Conservation (phyloP, 2,797 vertebrate genomes). For the Malurus splendens region DNA sequence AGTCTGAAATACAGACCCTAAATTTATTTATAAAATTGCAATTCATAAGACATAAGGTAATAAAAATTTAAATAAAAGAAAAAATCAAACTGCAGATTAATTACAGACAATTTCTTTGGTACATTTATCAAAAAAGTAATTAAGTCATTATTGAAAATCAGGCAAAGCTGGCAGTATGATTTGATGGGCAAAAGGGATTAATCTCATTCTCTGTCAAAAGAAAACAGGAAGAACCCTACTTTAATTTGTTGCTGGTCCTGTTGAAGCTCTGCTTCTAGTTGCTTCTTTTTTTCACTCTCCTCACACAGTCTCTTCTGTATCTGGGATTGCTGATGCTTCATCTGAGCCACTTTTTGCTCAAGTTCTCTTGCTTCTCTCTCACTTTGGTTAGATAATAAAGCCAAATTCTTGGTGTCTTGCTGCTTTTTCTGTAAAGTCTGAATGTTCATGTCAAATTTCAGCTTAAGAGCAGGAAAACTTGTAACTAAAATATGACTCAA, state of each 20-base stretch:
- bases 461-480: background rate
- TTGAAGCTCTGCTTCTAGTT: constrained; percentile 72
- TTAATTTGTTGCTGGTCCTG: constrained; percentile 73
- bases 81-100: background rate
- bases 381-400: constrained; percentile 76
- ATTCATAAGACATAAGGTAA: background rate
- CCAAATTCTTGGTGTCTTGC: constrained; percentile 73
- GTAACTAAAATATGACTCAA: background rate
- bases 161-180: background rate
- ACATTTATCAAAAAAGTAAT: background rate
- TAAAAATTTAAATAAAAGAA: background rate
- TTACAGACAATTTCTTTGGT: background rate
- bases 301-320: constrained; percentile 73
- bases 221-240: constrained; percentile 50
- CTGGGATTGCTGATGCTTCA: constrained; percentile 76
- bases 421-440: constrained; percentile 73
- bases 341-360: constrained; percentile 77
- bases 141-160: background rate
- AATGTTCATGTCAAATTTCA: constrained; percentile 23
- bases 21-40: background rate
- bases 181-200: background rate
- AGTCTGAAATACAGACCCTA: background rate
- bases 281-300: constrained; percentile 66
- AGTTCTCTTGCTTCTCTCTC: constrained; percentile 74
- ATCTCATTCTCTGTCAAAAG: background rate